These are phyloP conservation scores for Eira barbara DNA, from an alignment of 2,113 vertebrate species.

Conservation along the genomic window DNA sequence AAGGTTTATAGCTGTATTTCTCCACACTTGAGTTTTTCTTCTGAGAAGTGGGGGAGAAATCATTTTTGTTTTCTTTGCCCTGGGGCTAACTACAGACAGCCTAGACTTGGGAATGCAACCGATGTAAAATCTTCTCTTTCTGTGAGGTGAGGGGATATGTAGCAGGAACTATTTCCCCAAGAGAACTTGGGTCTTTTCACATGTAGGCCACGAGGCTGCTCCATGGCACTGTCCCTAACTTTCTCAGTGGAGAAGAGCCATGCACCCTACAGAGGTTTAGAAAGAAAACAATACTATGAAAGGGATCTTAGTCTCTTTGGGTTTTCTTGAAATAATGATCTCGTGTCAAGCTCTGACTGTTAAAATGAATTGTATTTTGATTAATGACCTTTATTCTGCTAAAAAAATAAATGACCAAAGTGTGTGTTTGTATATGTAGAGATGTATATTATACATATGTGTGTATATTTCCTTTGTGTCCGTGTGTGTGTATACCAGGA, in stretches of 20 bases:
- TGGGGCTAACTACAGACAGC: constrained; percentile 4
- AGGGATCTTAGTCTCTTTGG: constrained; percentile 33
- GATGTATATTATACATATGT: constrained; percentile 45
- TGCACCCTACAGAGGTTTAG: constrained; percentile 11
- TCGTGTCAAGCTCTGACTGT: constrained; percentile 51
- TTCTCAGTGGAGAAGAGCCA: constrained; percentile 36
- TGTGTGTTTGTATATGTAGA: constrained; percentile 61
- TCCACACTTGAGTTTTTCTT: not conserved
- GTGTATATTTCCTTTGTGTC: constrained; percentile 37
- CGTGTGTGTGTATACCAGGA: constrained; percentile 62
- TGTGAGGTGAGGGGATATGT: not conserved
- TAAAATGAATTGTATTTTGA: constrained; percentile 71
- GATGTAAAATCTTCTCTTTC: not conserved
- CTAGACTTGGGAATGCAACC: not conserved
- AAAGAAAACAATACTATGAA: constrained; percentile 61
- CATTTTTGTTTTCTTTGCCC: not conserved
- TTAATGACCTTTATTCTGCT: constrained; percentile 66
- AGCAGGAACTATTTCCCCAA: not conserved
- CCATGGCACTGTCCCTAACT: not conserved
- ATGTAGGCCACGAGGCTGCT: not conserved
- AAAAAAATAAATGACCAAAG: constrained; percentile 67
- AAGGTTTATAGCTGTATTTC: not conserved
- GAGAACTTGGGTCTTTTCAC: constrained; percentile 7
- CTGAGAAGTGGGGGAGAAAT: not conserved
- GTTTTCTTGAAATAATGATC: constrained; percentile 52